Base-by-base conservation (phyloP, 1,140 invertebrate genomes). In the Leptoteleia sp. region DNA sequence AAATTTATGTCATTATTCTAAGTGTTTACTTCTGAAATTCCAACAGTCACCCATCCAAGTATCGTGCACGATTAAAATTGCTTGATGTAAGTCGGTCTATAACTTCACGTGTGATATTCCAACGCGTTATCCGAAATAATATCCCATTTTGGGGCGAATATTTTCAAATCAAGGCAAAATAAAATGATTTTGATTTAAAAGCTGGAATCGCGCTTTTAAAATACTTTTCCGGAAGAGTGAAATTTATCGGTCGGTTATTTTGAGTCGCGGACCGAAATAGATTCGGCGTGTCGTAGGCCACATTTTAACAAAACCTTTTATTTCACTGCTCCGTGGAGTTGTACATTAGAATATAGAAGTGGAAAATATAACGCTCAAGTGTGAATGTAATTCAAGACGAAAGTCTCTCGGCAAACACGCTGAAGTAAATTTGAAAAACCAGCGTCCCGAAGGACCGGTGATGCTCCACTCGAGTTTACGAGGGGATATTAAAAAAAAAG, bases 351-450 rank as follows among this genome's bases (percentile, higher is more conserved):
- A 52, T 59, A 33, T 31, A 57, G 55, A 42, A 55, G 40, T 29
- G 57, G 37, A 59, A 67, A 72, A 75, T 59, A 55, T 47, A 70
- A 75, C 55, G 16, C 55, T 45, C 43, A 43, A 42, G 64, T 52
- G 57, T 22, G 61, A 70, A 73, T 59, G 50, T 75, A 70, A 75
- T 71, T 75, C 77, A 75, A 70, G 70, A 61, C 31, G 50, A 65
- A 73, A 79, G 73, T 68, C 64, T 70, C 62, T 45, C 57, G 22
- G 54, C 70, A 73, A 68, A 79, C 57, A 68, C 55, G 67, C 11
- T 57, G 55, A 64, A 72, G 68, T 79, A 72, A 71, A 79, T 73
- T 79, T 72, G 62, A 79, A 73, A 79, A 79, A 79, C 61, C 47
- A 55, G 38, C 5, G 47, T 72, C 76, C 52, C 52, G n/a, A 1